Conservation (phyloP, 2,888 invertebrate species). For the Zeuzera pyrina region DNA sequence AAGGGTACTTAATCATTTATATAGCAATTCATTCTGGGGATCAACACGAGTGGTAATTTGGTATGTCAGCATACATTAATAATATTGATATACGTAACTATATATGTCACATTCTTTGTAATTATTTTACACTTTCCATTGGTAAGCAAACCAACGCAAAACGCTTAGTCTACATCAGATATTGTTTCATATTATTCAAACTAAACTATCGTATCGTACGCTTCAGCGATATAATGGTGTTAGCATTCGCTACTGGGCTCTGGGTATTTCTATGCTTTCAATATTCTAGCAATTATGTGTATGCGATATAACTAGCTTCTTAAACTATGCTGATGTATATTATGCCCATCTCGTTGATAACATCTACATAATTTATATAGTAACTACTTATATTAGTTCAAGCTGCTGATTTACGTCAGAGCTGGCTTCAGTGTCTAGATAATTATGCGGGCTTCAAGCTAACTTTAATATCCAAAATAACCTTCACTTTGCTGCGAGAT, state of each 20-base stretch:
- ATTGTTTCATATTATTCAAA: constrained; percentile 56
- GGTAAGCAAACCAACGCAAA: constrained; percentile 56
- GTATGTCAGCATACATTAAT: constrained; percentile 37
- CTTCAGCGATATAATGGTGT: constrained; percentile 66
- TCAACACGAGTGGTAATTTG: constrained; percentile 43
- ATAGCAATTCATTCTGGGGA: constrained; percentile 52
- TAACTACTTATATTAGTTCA: constrained; percentile 58
- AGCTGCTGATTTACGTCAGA: constrained; percentile 65
- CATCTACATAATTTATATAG: constrained; percentile 60
- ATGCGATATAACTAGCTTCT: constrained; percentile 70
- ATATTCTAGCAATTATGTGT: constrained; percentile 63
- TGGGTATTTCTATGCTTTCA: constrained; percentile 71
- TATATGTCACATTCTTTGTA: constrained; percentile 63
- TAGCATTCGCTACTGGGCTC: constrained; percentile 66
- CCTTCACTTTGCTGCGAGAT: constrained; percentile 29
- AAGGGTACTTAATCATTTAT: constrained; percentile 34
- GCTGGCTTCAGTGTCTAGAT: constrained; percentile 72
- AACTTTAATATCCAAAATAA: constrained; percentile 48
- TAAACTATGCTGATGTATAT: constrained; percentile 69
- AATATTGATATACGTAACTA: constrained; percentile 31
- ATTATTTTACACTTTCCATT: constrained; percentile 46
- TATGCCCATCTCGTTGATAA: constrained; percentile 63
- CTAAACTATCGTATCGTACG: constrained; percentile 65
- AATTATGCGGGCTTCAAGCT: constrained; percentile 71
- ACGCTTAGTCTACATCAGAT: constrained; percentile 61